These are phyloP conservation scores for Pocillopora grandis DNA, from an alignment of 92 coral and sea anemone species.

Conservation along the genomic window DNA sequence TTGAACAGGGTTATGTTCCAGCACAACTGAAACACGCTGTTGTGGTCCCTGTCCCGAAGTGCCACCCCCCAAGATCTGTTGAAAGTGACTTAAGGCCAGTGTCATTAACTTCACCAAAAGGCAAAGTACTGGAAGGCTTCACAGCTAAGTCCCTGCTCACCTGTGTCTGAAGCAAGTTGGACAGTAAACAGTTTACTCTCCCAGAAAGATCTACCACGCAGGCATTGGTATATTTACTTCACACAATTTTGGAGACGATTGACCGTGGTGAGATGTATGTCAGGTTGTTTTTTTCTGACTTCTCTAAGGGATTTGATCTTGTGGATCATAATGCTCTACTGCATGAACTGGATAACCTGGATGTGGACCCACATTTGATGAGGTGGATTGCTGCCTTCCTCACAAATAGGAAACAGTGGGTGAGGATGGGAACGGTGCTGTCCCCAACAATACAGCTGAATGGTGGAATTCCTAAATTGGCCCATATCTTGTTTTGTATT, in stretches of 20 bases:
- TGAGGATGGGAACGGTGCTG: neutral
- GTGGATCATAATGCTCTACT: constrained; percentile 28
- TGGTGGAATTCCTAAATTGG: constrained; percentile 34
- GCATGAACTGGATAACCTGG: constrained; percentile 43
- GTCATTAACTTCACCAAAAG: too few relatives aligned
- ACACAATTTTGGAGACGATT: too few relatives aligned
- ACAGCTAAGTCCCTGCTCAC: too few relatives aligned
- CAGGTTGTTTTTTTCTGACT: too few relatives aligned
- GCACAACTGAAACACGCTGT: neutral
- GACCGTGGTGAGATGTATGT: too few relatives aligned
- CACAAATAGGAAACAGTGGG: neutral
- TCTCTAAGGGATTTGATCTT: too few relatives aligned
- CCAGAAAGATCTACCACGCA: constrained; percentile 10
- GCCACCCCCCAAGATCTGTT: neutral
- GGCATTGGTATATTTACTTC: too few relatives aligned
- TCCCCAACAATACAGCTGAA: constrained; percentile 8
- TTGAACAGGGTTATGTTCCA: neutral
- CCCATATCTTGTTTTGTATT: constrained; percentile 18
- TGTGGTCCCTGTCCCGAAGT: neutral
- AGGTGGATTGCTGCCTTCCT: constrained; percentile 4
- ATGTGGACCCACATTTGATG: constrained; percentile 41
- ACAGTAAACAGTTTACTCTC: too few relatives aligned
- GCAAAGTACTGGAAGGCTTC: too few relatives aligned
- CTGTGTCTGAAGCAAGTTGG: too few relatives aligned
- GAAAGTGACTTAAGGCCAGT: neutral